Evolutionary conservation across 2,113 vertebrate species (phyloP).

Genomic region (Toxotes jaculatrix): DNA sequence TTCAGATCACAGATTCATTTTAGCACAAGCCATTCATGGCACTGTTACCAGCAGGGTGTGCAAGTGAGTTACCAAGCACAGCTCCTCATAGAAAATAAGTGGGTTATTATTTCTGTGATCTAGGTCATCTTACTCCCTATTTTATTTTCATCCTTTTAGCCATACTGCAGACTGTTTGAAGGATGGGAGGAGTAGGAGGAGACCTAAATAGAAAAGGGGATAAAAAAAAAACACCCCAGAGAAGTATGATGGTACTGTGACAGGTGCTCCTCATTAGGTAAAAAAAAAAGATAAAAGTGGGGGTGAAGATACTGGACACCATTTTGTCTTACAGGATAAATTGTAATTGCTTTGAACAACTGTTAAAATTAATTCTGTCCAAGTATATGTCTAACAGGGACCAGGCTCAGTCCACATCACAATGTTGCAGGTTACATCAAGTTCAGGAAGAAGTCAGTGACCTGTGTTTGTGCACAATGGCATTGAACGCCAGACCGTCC

Average conservation of each 20-base stretch:
- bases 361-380: not conserved
- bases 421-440: slow-evolving; percentile 17
- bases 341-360: not conserved
- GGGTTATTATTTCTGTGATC: slow-evolving; percentile 79
- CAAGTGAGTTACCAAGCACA: slow-evolving; percentile 40
- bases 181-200: slow-evolving; percentile 39
- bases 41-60: slow-evolving; percentile 66
- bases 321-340: slow-evolving; percentile 15
- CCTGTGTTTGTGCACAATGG: slow-evolving; percentile 97
- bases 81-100: slow-evolving; percentile 57
- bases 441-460: slow-evolving; percentile 73
- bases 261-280: slow-evolving; percentile 26
- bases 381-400: not conserved
- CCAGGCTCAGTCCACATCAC: not conserved
- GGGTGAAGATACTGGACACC: not conserved
- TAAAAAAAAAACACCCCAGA: slow-evolving; percentile 48
- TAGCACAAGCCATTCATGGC: not conserved
- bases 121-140: slow-evolving; percentile 77
- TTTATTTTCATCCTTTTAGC: slow-evolving; percentile 64
- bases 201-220: slow-evolving; percentile 57
- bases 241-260: slow-evolving; percentile 25
- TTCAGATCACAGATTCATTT: slow-evolving; percentile 18
- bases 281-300: slow-evolving; percentile 7
- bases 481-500: slow-evolving; percentile 94
- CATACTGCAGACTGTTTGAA: slow-evolving; percentile 53